These are phyloP conservation scores for Pomacea maculata DNA, from an alignment of 1,140 invertebrate genomes.

Conservation along the genomic window DNA sequence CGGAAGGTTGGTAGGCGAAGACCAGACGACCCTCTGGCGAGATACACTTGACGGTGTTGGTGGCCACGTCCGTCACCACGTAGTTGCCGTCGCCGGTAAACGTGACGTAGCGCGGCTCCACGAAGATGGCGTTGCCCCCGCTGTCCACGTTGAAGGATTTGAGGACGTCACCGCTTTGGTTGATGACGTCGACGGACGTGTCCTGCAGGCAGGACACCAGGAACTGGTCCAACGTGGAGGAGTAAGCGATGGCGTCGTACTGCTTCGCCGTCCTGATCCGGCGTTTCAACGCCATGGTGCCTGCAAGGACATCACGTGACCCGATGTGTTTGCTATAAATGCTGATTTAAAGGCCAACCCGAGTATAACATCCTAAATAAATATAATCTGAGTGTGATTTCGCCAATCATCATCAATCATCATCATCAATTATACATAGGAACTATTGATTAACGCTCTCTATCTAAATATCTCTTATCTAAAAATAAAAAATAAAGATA, in stretches of 20 bases:
- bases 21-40: conserved; percentile 36
- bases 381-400: background rate
- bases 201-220: conserved; percentile 47
- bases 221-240: conserved; percentile 29
- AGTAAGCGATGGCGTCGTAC: conserved; percentile 52
- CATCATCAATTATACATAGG: background rate
- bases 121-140: conserved; percentile 34
- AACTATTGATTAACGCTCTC: background rate
- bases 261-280: conserved; percentile 49
- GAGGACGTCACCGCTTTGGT: conserved; percentile 42
- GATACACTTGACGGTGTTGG: conserved; percentile 43
- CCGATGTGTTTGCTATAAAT: no score
- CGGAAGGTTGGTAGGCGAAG: conserved; percentile 43
- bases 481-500: no score
- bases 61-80: conserved; percentile 46
- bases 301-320: background rate
- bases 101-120: conserved; percentile 44
- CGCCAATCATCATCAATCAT: background rate
- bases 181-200: conserved; percentile 45
- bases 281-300: conserved; percentile 43
- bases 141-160: conserved; percentile 36
- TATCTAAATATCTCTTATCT: no score
- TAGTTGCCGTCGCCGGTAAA: conserved; percentile 44
- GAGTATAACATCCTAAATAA: background rate
- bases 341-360: no score